Conservation (phyloP, 2,113 vertebrate species). For the Platichthys stellatus region DNA sequence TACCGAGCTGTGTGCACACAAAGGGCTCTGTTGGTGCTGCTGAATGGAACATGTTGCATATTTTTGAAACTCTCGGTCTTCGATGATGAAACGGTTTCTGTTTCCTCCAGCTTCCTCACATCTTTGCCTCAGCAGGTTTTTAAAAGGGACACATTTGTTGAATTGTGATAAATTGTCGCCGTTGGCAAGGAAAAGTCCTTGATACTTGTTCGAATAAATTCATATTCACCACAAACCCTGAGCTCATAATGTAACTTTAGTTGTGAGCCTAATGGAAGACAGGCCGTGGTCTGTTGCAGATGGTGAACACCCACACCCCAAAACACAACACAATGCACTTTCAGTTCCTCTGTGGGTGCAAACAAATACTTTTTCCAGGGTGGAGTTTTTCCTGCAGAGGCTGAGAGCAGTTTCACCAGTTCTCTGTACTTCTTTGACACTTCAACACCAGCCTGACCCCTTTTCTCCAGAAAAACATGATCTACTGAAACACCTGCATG, state of each 20-base stretch:
- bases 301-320: conserved; percentile 59
- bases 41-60: conserved; percentile 68
- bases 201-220: not conserved
- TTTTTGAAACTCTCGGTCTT: conserved; percentile 46
- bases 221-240: not conserved
- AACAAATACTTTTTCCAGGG: conserved; percentile 65
- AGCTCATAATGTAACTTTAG: too few relatives aligned
- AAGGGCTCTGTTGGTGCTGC: conserved; percentile 60
- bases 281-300: conserved; percentile 61
- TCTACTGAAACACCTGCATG: too few relatives aligned
- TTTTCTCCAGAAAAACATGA: not conserved
- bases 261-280: conserved; percentile 49
- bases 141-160: not conserved
- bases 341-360: conserved; percentile 59
- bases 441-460: not conserved
- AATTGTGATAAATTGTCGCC: not conserved
- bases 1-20: conserved; percentile 69
- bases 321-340: conserved; percentile 69
- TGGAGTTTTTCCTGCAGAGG: conserved; percentile 51
- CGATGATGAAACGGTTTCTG: conserved; percentile 26
- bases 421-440: not conserved
- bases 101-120: not conserved
- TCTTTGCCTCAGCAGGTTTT: not conserved
- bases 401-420: conserved; percentile 8
- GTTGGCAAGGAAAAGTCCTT: not conserved